phyloP scores from a whole-genome alignment of 64 coral and sea anemone genomes.

The Hydrozoanthus tunicans region DNA sequence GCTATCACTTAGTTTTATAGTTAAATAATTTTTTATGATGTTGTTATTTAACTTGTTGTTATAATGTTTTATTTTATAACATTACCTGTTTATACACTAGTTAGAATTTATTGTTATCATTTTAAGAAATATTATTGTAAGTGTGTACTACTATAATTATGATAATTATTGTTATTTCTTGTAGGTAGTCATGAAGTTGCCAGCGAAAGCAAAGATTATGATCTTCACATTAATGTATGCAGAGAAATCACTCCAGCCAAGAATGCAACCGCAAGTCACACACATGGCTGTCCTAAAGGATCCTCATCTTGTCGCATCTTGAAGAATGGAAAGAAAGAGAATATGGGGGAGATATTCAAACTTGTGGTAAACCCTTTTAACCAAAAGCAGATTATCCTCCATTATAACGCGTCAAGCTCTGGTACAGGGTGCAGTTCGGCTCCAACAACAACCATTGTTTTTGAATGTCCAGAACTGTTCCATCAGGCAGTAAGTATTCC shows the following conservation, averaged over 20 bases:
- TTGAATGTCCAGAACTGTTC: conserved; percentile 72
- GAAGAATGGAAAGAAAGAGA: conserved; percentile 39
- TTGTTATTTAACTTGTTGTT: no score
- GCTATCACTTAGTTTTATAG: no score
- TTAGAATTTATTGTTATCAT: no score
- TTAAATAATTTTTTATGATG: no score
- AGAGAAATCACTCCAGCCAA: conserved; percentile 70
- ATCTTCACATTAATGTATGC: conserved; percentile 90
- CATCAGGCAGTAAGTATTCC: conserved; percentile 49
- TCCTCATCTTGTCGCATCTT: conserved; percentile 61
- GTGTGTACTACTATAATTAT: not conserved
- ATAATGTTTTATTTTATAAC: no score
- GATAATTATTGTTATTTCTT: no score
- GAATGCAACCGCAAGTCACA: conserved; percentile 21
- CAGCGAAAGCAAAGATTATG: conserved; percentile 49
- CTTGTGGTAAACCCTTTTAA: not conserved
- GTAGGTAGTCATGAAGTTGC: conserved; percentile 86
- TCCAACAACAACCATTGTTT: conserved; percentile 67
- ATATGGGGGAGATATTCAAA: conserved; percentile 41
- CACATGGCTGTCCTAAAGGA: conserved; percentile 55
- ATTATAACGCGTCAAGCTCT: conserved; percentile 55
- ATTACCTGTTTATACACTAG: no score
- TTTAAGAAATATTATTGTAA: no score
- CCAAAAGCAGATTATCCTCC: conserved; percentile 40
- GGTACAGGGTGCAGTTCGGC: conserved; percentile 17